Percentiles rank a stretch among this genome's conserved stretches.
Conservation (phyloP, 2,113 vertebrate species). For the Gobiocypris rarus region DNA sequence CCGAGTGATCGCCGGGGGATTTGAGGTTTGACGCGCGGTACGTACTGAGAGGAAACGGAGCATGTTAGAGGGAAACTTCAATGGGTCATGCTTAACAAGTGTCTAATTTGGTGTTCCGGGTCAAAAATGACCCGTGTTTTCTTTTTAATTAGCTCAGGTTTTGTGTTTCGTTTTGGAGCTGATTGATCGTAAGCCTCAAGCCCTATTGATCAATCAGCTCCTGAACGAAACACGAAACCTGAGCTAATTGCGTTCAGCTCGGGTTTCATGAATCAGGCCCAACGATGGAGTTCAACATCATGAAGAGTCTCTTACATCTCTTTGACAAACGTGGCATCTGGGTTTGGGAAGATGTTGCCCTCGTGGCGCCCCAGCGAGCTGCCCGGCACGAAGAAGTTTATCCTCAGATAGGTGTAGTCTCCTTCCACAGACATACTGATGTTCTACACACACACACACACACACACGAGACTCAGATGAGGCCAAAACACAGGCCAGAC, state of each 20-base stretch:
- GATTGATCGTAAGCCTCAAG: no score
- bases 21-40: slow-evolving; percentile 95
- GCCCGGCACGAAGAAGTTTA: slow-evolving; percentile 96
- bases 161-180: no score
- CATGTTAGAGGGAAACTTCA: not conserved
- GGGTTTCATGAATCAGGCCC: no score
- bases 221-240: no score
- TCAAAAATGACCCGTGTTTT: no score
- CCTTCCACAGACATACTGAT: slow-evolving; percentile 97
- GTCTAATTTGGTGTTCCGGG: no score
- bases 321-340: slow-evolving; percentile 94
- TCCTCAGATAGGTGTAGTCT: slow-evolving; percentile 94
- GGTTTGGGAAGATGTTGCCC: slow-evolving; percentile 94
- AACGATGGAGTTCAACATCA: no score
- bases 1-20: slow-evolving; percentile 84
- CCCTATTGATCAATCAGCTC: no score
- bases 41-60: slow-evolving; percentile 72
- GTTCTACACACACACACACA: slow-evolving; percentile 79
- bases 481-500: not conserved
- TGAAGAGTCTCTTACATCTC: slow-evolving; percentile 94
- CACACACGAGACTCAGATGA: not conserved
- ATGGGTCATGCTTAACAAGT: no score
- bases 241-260: no score
- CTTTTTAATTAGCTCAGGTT: no score
- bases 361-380: slow-evolving; percentile 92